Evolutionary conservation across 2,888 invertebrate genomes (phyloP).

Genomic region (Drosophila barbarae): DNA sequence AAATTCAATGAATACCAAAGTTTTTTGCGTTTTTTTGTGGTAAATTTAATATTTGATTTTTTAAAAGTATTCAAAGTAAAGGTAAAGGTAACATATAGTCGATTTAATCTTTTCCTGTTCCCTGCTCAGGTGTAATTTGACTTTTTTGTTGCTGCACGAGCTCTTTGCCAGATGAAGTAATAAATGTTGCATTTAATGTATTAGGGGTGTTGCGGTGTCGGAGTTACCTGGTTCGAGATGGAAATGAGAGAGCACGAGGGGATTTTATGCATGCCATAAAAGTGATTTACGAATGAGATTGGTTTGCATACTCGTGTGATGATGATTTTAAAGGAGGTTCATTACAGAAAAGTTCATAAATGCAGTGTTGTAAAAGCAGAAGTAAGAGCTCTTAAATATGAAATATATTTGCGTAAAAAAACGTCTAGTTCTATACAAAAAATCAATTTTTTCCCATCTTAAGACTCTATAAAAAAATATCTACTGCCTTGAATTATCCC

Average conservation of each 20-base stretch:
- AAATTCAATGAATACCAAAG: neutral
- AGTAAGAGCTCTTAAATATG: neutral
- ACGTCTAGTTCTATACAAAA: no score
- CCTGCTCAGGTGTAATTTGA: constrained; percentile 43
- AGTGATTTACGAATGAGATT: constrained; percentile 47
- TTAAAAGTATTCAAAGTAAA: neutral
- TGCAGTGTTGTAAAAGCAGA: neutral
- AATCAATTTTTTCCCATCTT: neutral
- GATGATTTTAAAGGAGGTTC: constrained; percentile 17
- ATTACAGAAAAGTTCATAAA: constrained; percentile 10
- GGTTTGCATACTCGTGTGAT: constrained; percentile 17
- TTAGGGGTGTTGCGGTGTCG: constrained; percentile 41
- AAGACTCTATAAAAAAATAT: neutral
- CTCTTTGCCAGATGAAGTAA: constrained; percentile 60
- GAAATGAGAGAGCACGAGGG: constrained; percentile 38
- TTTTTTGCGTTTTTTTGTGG: neutral
- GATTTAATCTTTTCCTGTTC: neutral
- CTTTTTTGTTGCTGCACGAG: constrained; percentile 22
- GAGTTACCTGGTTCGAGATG: constrained; percentile 24
- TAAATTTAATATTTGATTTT: neutral
- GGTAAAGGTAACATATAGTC: neutral
- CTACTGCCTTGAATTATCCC: neutral
- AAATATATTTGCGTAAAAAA: neutral
- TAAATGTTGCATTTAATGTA: constrained; percentile 71
- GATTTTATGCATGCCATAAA: constrained; percentile 44